Percentiles rank a stretch among this genome's conserved stretches.
phyloP scores from a whole-genome alignment of 2,888 invertebrate species.

The Strigamia crassipes region DNA sequence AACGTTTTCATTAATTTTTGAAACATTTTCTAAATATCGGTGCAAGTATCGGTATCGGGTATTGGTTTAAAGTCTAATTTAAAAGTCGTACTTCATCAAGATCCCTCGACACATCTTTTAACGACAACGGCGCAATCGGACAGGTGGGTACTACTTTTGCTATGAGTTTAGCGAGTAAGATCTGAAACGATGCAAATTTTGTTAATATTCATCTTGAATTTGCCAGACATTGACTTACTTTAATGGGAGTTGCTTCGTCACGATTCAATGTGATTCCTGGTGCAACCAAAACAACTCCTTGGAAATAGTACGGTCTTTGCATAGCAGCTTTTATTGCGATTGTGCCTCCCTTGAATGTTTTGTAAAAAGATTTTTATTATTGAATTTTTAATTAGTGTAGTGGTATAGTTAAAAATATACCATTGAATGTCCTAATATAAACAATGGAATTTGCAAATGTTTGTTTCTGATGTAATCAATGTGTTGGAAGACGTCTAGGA shows the following conservation, averaged over 20 bases:
- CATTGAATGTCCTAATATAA: constrained; percentile 62
- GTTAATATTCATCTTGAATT: neutral
- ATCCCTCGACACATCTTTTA: constrained; percentile 55
- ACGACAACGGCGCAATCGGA: constrained; percentile 54
- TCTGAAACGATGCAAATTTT: constrained; percentile 52
- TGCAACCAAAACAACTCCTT: constrained; percentile 58
- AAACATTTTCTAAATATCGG: too few relatives aligned
- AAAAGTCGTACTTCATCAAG: constrained; percentile 1
- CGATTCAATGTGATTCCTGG: constrained; percentile 57
- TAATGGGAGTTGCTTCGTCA: constrained; percentile 52
- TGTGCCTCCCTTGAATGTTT: constrained; percentile 59
- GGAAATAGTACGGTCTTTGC: constrained; percentile 56
- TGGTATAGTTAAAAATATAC: constrained; percentile 52
- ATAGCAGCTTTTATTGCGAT: constrained; percentile 57
- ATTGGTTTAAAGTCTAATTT: too few relatives aligned
- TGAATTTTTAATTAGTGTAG: too few relatives aligned
- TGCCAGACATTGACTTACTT: constrained; percentile 33
- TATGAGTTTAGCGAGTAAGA: constrained; percentile 55
- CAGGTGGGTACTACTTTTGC: constrained; percentile 55
- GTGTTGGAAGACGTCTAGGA: constrained; percentile 58
- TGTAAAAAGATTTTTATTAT: too few relatives aligned
- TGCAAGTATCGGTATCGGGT: too few relatives aligned
- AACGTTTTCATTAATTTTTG: too few relatives aligned
- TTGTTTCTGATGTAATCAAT: constrained; percentile 56
- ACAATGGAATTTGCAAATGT: constrained; percentile 57